A percentile compares a stretch with the other conserved stretches of the same genome.
Evolutionary conservation across 2,888 invertebrate species (phyloP).

Genomic region (Mimachlamys varia): DNA sequence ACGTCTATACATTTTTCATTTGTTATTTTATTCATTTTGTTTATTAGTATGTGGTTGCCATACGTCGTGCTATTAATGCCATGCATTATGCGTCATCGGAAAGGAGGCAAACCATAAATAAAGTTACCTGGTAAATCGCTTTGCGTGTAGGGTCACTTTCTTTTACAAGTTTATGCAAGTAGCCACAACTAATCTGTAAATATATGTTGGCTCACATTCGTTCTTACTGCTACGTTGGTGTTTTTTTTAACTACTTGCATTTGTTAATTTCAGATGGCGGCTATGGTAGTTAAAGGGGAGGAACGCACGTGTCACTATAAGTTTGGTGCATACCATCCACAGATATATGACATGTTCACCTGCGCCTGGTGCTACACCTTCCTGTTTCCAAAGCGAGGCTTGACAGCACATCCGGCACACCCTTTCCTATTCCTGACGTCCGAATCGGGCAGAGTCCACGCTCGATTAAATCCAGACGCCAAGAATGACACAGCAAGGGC

Average conservation of each 20-base stretch:
- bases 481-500: constrained; percentile 52
- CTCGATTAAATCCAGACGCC: constrained; percentile 54
- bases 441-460: background rate
- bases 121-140: too few species aligned
- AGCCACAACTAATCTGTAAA: too few species aligned
- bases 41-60: too few species aligned
- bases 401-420: constrained; percentile 44
- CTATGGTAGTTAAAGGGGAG: background rate
- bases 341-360: constrained; percentile 59
- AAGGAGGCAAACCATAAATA: too few species aligned
- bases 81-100: too few species aligned
- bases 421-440: constrained; percentile 48
- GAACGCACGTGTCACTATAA: constrained; percentile 56
- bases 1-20: too few species aligned
- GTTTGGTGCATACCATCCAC: constrained; percentile 48
- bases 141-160: too few species aligned
- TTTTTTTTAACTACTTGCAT: background rate
- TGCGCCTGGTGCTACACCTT: constrained; percentile 69
- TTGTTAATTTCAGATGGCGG: background rate
- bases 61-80: too few species aligned
- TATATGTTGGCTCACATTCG: too few species aligned
- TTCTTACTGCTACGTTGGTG: too few species aligned
- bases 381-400: constrained; percentile 57
- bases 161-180: too few species aligned
- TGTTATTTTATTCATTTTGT: too few species aligned